Evolutionary conservation across 2,113 vertebrate genomes (phyloP), one percentile per base, ranked within the genome.

Genomic region (Cyanocitta stelleri): DNA sequence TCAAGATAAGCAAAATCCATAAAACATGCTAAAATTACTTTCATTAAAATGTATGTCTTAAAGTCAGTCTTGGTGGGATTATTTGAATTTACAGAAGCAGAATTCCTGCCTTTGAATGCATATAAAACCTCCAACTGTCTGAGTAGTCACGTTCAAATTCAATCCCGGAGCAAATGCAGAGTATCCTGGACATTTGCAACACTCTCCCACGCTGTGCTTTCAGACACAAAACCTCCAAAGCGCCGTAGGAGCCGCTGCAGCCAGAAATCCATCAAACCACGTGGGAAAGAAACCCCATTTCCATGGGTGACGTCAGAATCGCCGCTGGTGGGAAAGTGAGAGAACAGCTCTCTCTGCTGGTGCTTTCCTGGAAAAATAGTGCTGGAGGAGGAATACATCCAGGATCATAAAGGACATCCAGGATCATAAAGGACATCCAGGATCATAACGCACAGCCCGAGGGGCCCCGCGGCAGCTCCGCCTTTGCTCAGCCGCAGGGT

Each of bases 261-360:
- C 11, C 44, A 9, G 30, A 56, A 54, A 81, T 16, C 24, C 32
- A 44, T 39, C 76, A 64, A 43, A 79, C 61, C 80, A 10, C 35
- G 10, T 0, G 61, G 21, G 11, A 41, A 89, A 67, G 11, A 41
- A 89, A 67, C 30, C 5, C 11, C 19, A 66, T 58, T 90, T 84
- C 54, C 72, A 12, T 35, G 19, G 52, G 23, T 7, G 46, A 32
- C 18, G 44, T 41, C n/a, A 41, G 49, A 52, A 12, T 2, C 13
- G 63, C 8, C 14, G 39, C 51, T 3, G 49, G 54, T 10, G 58
- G 44, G 74, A 96, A 96, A 95, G 91, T 94, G 94, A 90, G 96
- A 94, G 93, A 91, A 90, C 72, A 95, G 85, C 96, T 82, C 97
- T 97, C 98, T 97, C 98, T 98, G 85, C 96, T 93, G 97, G 78